A percentile compares a stretch with the other conserved stretches of the same genome.
These are phyloP conservation scores for Cynopterus brachyotis DNA, from an alignment of 2,113 vertebrate species.

Conservation along the genomic window DNA sequence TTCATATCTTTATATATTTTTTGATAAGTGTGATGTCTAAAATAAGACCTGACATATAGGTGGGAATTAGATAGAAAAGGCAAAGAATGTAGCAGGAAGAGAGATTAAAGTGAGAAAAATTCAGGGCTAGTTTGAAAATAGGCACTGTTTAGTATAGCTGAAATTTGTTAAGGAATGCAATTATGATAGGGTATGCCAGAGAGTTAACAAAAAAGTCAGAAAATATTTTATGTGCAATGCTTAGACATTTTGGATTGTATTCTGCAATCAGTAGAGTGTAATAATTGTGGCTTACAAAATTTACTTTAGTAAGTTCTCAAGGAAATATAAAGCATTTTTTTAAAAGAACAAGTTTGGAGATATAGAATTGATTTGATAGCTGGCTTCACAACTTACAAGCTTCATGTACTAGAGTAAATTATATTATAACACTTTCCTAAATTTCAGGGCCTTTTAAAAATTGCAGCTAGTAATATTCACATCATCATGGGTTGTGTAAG, in stretches of 20 bases:
- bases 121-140: background rate
- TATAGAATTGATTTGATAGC: background rate
- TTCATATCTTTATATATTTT: background rate
- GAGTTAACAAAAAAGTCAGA: background rate
- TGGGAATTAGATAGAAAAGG: background rate
- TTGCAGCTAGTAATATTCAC: background rate
- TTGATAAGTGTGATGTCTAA: background rate
- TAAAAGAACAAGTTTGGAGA: background rate
- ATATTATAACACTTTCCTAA: background rate
- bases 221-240: background rate
- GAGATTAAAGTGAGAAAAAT: background rate
- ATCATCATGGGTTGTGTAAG: background rate
- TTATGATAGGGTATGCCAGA: background rate
- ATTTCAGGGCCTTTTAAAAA: background rate
- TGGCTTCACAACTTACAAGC: background rate
- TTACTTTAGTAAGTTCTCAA: background rate
- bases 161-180: background rate
- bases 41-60: background rate
- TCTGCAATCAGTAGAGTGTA: background rate
- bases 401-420: background rate
- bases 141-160: background rate
- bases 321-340: background rate
- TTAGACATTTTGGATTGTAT: background rate
- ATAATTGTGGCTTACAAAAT: background rate
- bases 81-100: background rate